Percentiles rank a stretch among this genome's conserved stretches.
These are phyloP conservation scores for Semotilus atromaculatus DNA, from an alignment of 2,797 vertebrate species.

Conservation along the genomic window DNA sequence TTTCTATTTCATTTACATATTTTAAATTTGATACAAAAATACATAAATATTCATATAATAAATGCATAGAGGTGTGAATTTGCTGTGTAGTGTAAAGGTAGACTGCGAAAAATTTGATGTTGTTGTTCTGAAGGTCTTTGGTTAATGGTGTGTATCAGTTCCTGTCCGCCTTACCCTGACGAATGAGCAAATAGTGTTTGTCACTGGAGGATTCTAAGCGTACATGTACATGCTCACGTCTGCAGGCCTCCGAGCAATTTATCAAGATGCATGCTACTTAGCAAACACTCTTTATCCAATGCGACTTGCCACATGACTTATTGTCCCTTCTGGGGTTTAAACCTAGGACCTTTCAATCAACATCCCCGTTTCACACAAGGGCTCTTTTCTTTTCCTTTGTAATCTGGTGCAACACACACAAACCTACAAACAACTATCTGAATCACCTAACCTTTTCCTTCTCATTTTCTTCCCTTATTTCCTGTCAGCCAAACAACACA, in stretches of 20 bases:
- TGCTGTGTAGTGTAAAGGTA: neutral
- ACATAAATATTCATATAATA: neutral
- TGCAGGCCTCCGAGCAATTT: neutral
- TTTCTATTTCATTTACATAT: too few relatives aligned
- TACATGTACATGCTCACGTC: conserved; percentile 26
- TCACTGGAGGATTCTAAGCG: conserved; percentile 9
- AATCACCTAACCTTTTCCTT: neutral
- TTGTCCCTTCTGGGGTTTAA: neutral
- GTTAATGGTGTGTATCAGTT: neutral
- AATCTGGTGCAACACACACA: neutral
- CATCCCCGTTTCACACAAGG: neutral
- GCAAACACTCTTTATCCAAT: neutral
- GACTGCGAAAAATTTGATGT: neutral
- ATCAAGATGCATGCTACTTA: conserved; percentile 4
- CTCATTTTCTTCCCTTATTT: conserved; percentile 6
- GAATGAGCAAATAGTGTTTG: neutral
- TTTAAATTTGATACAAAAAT: neutral
- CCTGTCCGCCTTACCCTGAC: neutral
- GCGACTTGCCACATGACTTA: conserved; percentile 5
- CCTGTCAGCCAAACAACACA: conserved; percentile 50
- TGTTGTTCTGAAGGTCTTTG: neutral
- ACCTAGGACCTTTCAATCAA: neutral
- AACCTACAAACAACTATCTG: neutral
- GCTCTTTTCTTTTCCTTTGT: neutral
- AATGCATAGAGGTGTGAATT: neutral